A percentile compares a stretch with the other conserved stretches of the same genome.
Conservation (phyloP, 2,797 vertebrate species). For the Bradypodion ventrale region DNA sequence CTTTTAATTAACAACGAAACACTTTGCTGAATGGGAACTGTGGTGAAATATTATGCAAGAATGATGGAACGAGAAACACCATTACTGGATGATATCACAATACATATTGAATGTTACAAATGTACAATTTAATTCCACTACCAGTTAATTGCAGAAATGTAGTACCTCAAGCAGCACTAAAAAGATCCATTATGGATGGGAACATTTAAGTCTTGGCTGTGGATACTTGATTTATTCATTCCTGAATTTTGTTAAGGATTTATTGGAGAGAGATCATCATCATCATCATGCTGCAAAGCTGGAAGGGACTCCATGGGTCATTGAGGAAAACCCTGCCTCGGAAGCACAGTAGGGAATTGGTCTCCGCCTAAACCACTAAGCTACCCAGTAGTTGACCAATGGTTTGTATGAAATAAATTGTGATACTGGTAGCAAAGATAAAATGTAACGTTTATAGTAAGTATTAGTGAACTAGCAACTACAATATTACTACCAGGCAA, state of each 20-base stretch:
- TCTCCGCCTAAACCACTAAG: too few relatives aligned
- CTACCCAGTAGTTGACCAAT: background rate
- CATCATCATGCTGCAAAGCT: too few relatives aligned
- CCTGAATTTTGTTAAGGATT: background rate
- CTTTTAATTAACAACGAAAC: constrained; percentile 6
- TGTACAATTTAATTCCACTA: background rate
- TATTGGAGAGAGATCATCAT: too few relatives aligned
- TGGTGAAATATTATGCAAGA: too few relatives aligned
- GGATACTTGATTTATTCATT: background rate
- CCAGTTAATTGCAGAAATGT: too few relatives aligned
- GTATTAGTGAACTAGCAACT: background rate
- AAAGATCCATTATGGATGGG: background rate
- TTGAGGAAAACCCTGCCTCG: too few relatives aligned
- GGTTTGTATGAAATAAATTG: background rate
- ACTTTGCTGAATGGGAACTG: too few relatives aligned
- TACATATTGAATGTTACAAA: background rate
- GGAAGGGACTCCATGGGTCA: too few relatives aligned
- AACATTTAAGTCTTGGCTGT: background rate
- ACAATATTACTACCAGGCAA: too few relatives aligned
- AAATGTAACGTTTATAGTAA: background rate
- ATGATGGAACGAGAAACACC: background rate
- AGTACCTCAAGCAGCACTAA: too few relatives aligned
- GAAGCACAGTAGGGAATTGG: too few relatives aligned
- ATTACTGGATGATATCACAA: background rate
- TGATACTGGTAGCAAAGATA: too few relatives aligned